Conservation (phyloP, 2,113 vertebrate genomes). For the Pandion haliaetus region DNA sequence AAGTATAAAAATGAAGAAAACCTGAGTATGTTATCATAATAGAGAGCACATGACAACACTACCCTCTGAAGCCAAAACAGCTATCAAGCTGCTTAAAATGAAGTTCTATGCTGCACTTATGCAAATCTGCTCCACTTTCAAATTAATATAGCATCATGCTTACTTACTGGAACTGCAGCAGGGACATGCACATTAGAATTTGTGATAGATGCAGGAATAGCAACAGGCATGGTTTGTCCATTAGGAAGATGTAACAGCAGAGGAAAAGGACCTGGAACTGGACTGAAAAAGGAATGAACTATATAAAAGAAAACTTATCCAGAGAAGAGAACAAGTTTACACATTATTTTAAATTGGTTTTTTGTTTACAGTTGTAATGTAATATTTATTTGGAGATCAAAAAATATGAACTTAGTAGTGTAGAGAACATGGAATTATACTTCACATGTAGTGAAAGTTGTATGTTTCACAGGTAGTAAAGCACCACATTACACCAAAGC, state of each 20-base stretch:
- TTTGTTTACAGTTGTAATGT: not conserved
- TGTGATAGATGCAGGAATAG: conserved; percentile 96
- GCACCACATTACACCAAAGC: conserved; percentile 23
- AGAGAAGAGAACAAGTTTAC: conserved; percentile 44
- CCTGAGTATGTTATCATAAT: conserved; percentile 47
- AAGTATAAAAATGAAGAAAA: conserved; percentile 61
- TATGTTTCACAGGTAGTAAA: conserved; percentile 20
- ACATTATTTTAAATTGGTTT: not conserved
- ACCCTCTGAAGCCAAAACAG: conserved; percentile 49
- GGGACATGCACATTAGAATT: conserved; percentile 97
- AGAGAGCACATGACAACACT: conserved; percentile 53
- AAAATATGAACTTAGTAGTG: conserved; percentile 40
- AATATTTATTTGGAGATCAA: conserved; percentile 9
- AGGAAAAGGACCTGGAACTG: conserved; percentile 95
- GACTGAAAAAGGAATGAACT: conserved; percentile 83
- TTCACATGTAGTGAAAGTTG: conserved; percentile 26
- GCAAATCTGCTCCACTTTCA: conserved; percentile 58
- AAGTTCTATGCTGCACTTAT: conserved; percentile 49
- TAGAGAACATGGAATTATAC: conserved; percentile 24
- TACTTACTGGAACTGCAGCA: conserved; percentile 94
- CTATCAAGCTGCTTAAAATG: conserved; percentile 50
- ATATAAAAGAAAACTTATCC: conserved; percentile 57
- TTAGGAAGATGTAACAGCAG: conserved; percentile 98
- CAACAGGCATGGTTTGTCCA: conserved; percentile 97
- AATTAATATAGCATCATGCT: conserved; percentile 65